phyloP scores from a whole-genome alignment of 2,888 invertebrate genomes.

The Acrobasis repandana region DNA sequence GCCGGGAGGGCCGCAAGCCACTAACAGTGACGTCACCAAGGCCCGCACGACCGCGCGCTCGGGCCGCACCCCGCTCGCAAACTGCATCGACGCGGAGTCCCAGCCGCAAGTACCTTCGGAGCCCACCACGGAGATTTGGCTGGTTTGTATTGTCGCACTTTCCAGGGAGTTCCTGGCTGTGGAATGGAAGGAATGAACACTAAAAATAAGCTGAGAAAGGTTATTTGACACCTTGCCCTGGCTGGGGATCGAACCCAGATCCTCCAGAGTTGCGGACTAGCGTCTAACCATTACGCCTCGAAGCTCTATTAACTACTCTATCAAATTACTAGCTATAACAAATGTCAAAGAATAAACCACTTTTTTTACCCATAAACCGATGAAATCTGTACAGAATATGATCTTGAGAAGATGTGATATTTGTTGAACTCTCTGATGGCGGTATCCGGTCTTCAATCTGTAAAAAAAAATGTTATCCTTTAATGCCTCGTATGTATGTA shows the following conservation, averaged over 20 bases:
- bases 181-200: slow-evolving; percentile 2
- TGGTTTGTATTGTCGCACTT: slow-evolving; percentile 50
- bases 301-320: too few species aligned
- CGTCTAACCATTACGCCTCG: too few species aligned
- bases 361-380: slow-evolving; percentile 40
- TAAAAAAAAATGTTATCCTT: neutral
- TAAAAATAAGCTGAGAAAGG: too few species aligned
- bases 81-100: slow-evolving; percentile 46
- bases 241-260: too few species aligned
- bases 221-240: too few species aligned
- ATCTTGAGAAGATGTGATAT: slow-evolving; percentile 1
- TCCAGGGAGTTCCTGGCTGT: slow-evolving; percentile 51
- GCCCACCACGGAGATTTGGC: slow-evolving; percentile 53
- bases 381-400: slow-evolving; percentile 40
- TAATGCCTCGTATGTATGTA: too few species aligned
- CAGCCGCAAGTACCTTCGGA: slow-evolving; percentile 51
- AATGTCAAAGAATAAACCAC: slow-evolving; percentile 1
- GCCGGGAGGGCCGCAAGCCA: slow-evolving; percentile 45
- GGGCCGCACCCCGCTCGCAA: slow-evolving; percentile 47
- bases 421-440: neutral
- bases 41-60: slow-evolving; percentile 46
- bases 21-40: slow-evolving; percentile 48
- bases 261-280: too few species aligned
- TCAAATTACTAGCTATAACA: neutral
- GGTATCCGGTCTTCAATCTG: slow-evolving; percentile 29